A percentile compares a stretch with the other conserved stretches of the same genome.
Evolutionary conservation across 1,140 invertebrate genomes (phyloP).

Genomic region (Penaeus indicus): DNA sequence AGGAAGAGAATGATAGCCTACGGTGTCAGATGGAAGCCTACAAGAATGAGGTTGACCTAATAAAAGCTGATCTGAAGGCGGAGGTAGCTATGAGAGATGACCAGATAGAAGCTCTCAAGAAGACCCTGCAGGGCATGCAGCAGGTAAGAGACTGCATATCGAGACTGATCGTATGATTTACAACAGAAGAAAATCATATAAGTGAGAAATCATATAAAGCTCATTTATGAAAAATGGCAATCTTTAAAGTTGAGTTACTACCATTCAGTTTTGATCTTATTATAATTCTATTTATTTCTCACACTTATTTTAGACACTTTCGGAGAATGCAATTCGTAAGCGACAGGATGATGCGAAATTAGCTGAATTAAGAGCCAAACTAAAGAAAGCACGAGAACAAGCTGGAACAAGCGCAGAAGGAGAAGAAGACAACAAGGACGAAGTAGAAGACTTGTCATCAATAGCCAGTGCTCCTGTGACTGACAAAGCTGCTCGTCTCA

Average conservation of each 20-base stretch:
- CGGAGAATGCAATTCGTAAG: slow-evolving; percentile 77
- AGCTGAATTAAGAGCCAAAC: slow-evolving; percentile 65
- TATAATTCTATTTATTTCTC: too few species aligned
- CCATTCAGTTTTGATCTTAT: too few species aligned
- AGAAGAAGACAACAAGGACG: slow-evolving; percentile 72
- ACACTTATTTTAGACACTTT: slow-evolving; percentile 75
- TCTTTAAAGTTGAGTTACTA: too few species aligned
- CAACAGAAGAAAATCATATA: background rate
- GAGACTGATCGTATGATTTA: background rate
- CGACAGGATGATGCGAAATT: slow-evolving; percentile 70
- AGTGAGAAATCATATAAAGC: too few species aligned
- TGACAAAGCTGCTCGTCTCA: slow-evolving; percentile 71
- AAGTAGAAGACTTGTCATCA: slow-evolving; percentile 70
- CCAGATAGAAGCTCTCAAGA: slow-evolving; percentile 81
- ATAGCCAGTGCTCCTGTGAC: slow-evolving; percentile 68
- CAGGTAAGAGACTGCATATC: slow-evolving; percentile 70
- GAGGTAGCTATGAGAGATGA: slow-evolving; percentile 80
- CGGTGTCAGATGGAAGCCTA: slow-evolving; percentile 94
- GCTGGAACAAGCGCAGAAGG: slow-evolving; percentile 32
- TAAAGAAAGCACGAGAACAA: slow-evolving; percentile 54
- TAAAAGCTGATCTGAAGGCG: slow-evolving; percentile 77
- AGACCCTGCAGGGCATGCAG: slow-evolving; percentile 86
- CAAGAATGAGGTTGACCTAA: slow-evolving; percentile 87
- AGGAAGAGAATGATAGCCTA: slow-evolving; percentile 92
- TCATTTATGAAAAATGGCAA: too few species aligned